Evolutionary conservation across 2,888 invertebrate genomes (phyloP).

Genomic region (Melinopterus prodromus): DNA sequence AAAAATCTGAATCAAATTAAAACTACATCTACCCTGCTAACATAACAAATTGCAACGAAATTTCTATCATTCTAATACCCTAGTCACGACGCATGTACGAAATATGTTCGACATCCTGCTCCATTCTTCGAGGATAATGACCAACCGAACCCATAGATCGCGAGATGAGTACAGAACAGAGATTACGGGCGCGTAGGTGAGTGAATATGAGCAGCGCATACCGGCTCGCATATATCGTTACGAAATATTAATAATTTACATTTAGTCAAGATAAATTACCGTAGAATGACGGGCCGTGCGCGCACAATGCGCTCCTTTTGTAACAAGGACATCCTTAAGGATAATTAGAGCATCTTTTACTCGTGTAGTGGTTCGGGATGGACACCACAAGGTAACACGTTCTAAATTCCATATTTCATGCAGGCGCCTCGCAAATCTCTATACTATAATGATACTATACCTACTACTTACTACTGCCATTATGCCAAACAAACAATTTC

Average conservation of each 20-base stretch:
- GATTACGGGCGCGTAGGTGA: slow-evolving; percentile 13
- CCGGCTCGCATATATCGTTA: neutral
- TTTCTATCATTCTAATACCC: neutral
- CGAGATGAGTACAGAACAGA: neutral
- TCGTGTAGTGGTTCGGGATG: neutral
- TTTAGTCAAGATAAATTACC: slow-evolving; percentile 21
- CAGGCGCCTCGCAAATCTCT: neutral
- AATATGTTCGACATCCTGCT: slow-evolving; percentile 12
- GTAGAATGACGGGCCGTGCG: neutral
- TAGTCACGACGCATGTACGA: neutral
- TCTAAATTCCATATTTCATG: slow-evolving; percentile 24
- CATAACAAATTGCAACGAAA: neutral
- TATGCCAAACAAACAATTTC: neutral
- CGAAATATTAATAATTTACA: slow-evolving; percentile 25
- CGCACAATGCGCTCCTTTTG: slow-evolving; percentile 12
- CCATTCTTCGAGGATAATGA: slow-evolving; percentile 9
- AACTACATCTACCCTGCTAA: neutral
- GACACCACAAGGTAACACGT: slow-evolving; percentile 20
- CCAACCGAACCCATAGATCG: neutral
- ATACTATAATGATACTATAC: too few species aligned
- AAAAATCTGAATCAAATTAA: too few species aligned
- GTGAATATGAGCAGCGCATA: neutral
- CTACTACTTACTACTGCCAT: neutral
- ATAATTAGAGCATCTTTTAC: slow-evolving; percentile 24
- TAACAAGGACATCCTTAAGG: slow-evolving; percentile 19